These are phyloP conservation scores for Sinella curviseta DNA, from an alignment of 1,140 invertebrate species.

Conservation along the genomic window DNA sequence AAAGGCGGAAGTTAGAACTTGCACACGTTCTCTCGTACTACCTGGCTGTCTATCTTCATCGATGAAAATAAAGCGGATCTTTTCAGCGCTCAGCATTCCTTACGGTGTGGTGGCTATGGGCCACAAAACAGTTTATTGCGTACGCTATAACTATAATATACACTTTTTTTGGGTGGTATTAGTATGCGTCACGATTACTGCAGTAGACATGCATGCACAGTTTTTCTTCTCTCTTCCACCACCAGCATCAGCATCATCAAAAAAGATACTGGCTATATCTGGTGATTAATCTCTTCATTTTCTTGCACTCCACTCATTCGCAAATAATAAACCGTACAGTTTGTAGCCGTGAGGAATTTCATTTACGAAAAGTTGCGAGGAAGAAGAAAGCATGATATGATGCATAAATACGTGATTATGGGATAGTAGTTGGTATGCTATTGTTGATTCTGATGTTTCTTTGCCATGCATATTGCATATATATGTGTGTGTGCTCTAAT, in stretches of 20 bases:
- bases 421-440: not conserved
- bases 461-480: too few relatives aligned
- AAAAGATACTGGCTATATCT: not conserved
- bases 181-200: conserved; percentile 16
- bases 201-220: not conserved
- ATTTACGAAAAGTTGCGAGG: not conserved
- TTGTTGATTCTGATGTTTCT: too few relatives aligned
- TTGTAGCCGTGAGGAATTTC: not conserved
- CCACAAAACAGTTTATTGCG: too few relatives aligned
- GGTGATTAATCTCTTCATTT: conserved; percentile 15
- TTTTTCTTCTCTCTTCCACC: too few relatives aligned
- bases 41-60: not conserved
- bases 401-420: conserved; percentile 19
- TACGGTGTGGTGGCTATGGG: too few relatives aligned
- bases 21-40: not conserved
- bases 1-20: conserved; percentile 10
- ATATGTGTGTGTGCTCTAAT: conserved; percentile 3
- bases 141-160: too few relatives aligned
- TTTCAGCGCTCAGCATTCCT: too few relatives aligned
- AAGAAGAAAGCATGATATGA: too few relatives aligned
- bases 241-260: too few relatives aligned
- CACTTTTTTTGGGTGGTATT: too few relatives aligned
- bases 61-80: too few relatives aligned
- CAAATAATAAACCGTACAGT: not conserved
- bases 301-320: not conserved